Evolutionary conservation across 2,797 vertebrate genomes (phyloP).

Genomic region (Pipistrellus pygmaeus): DNA sequence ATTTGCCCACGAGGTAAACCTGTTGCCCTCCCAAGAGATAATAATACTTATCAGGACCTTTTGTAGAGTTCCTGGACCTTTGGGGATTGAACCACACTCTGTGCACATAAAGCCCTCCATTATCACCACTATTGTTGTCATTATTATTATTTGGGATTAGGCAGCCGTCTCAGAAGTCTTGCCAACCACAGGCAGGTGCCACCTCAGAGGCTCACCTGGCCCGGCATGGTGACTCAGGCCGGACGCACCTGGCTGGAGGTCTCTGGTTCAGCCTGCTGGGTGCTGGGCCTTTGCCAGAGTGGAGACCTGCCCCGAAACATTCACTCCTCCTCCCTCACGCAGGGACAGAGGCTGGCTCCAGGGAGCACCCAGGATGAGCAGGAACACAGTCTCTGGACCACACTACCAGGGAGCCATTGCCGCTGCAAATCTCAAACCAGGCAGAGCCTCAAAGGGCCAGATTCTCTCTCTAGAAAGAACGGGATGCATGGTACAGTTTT

Average conservation of each 20-base stretch:
- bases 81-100: constrained; percentile 37
- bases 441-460: background rate
- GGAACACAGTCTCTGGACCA: background rate
- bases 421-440: background rate
- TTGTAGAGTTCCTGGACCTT: constrained; percentile 69
- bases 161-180: constrained; percentile 76
- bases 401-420: background rate
- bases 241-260: constrained; percentile 73
- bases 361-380: rapidly evolving
- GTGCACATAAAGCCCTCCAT: constrained; percentile 68
- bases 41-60: constrained; percentile 68
- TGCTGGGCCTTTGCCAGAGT: constrained; percentile 46
- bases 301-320: background rate
- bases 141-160: constrained; percentile 78
- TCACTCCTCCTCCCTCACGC: background rate
- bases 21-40: constrained; percentile 62
- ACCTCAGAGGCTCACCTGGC: constrained; percentile 74
- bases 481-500: background rate
- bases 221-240: constrained; percentile 54
- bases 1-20: constrained; percentile 60
- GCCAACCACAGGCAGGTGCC: constrained; percentile 77
- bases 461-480: background rate
- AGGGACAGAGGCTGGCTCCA: background rate
- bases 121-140: constrained; percentile 64
- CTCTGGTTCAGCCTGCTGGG: constrained; percentile 46